Percentiles rank a stretch among this genome's conserved stretches.
These are phyloP conservation scores for Sinocyclocheilus maitianheensis DNA, from an alignment of 2,113 vertebrate species.

Conservation along the genomic window DNA sequence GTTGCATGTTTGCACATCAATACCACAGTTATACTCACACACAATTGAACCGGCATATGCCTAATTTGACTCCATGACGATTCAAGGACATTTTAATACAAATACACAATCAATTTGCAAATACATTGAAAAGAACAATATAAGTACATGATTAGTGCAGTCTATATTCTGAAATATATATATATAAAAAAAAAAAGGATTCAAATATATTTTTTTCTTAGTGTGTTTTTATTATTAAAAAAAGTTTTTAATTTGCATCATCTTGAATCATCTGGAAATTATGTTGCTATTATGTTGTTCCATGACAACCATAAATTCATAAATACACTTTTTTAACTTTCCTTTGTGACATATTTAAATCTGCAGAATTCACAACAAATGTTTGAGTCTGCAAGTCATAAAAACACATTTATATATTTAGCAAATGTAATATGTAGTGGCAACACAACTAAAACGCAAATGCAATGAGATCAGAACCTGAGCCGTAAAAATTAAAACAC, in stretches of 20 bases:
- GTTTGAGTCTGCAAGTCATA: not conserved
- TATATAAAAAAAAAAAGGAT: no score
- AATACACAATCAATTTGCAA: not conserved
- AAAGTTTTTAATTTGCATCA: not conserved
- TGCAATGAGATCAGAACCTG: not conserved
- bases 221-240: no score
- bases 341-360: no score
- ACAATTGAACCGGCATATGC: not conserved
- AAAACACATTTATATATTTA: not conserved
- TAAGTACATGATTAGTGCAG: not conserved
- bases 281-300: not conserved
- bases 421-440: not conserved
- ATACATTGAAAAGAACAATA: not conserved
- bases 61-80: slow-evolving; percentile 1
- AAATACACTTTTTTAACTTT: not conserved
- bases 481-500: not conserved
- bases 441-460: not conserved
- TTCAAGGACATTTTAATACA: slow-evolving; percentile 27
- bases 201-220: not conserved
- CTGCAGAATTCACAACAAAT: not conserved
- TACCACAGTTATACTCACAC: slow-evolving; percentile 56
- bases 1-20: slow-evolving; percentile 42
- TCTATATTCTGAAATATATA: no score
- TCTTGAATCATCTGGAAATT: not conserved
- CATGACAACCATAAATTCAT: not conserved